Conservation (phyloP, 2,797 vertebrate species). For the Meriones psammophilus region DNA sequence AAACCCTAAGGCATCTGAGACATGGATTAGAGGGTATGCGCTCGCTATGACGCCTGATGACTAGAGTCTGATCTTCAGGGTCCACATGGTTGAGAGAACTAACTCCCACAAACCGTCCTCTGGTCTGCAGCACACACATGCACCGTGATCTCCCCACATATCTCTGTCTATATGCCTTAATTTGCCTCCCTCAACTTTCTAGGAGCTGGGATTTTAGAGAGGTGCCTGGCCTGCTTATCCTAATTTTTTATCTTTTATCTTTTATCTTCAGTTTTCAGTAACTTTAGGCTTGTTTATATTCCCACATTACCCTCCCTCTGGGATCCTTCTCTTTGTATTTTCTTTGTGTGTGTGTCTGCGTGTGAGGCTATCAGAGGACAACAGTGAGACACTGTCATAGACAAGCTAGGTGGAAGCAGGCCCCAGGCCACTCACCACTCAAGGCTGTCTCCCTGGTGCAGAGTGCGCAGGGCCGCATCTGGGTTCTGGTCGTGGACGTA, state of each 20-base stretch:
- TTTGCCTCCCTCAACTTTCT: neutral
- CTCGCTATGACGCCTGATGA: neutral
- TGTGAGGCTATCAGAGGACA: neutral
- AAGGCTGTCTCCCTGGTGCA: constrained; percentile 97
- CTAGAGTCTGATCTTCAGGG: neutral
- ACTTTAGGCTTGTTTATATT: neutral
- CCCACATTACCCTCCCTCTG: neutral
- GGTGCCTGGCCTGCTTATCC: neutral
- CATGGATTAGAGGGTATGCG: neutral
- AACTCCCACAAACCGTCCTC: neutral
- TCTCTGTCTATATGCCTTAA: too few relatives aligned
- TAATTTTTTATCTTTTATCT: neutral
- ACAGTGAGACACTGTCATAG: neutral
- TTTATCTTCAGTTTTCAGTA: neutral
- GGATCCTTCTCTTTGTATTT: neutral
- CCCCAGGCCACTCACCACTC: constrained; percentile 91
- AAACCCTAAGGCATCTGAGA: neutral
- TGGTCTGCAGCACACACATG: neutral
- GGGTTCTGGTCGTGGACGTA: constrained; percentile 94
- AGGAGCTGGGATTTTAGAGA: neutral
- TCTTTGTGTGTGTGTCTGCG: too few relatives aligned
- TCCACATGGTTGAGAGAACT: neutral
- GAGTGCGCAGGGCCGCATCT: constrained; percentile 93
- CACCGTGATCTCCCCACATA: neutral
- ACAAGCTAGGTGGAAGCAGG: neutral